Conservation (phyloP, 2,888 invertebrate genomes). For the Charanyca ferruginea region DNA sequence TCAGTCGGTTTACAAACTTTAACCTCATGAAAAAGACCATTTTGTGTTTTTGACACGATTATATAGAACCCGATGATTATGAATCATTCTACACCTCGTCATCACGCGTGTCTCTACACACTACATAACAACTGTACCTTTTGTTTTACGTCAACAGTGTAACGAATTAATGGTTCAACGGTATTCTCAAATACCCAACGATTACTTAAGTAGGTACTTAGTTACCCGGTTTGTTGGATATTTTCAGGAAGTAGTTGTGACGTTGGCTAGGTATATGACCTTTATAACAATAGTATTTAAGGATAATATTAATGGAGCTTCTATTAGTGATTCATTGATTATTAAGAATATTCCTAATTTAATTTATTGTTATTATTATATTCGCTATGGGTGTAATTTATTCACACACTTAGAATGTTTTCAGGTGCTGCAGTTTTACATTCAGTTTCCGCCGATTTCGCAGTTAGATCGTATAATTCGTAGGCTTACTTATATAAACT, state of each 20-base stretch:
- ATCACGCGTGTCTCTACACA: too few species aligned
- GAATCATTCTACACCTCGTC: slow-evolving; percentile 1
- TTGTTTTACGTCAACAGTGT: slow-evolving; percentile 12
- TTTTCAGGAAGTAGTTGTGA: slow-evolving; percentile 27
- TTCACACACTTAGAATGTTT: too few species aligned
- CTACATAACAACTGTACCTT: slow-evolving; percentile 6
- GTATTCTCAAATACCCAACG: neutral
- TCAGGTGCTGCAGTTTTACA: too few species aligned
- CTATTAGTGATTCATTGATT: slow-evolving; percentile 4
- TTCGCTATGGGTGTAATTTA: too few species aligned
- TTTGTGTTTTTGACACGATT: neutral
- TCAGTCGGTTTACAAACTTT: neutral
- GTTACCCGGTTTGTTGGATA: neutral
- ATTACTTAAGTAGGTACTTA: neutral
- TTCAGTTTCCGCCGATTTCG: too few species aligned
- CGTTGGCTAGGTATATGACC: slow-evolving; percentile 1
- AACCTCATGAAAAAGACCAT: neutral
- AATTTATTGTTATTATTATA: too few species aligned
- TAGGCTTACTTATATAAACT: too few species aligned
- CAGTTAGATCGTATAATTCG: too few species aligned
- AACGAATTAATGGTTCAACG: slow-evolving; percentile 17
- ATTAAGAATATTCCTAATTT: too few species aligned
- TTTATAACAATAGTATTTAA: slow-evolving; percentile 9
- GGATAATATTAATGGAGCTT: slow-evolving; percentile 6
- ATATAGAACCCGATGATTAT: neutral